Evolutionary conservation across 35 echinoderm and acorn worm genomes (phyloP), one percentile per base, ranked within the genome.

Genomic region (Eucidaris tribuloides): DNA sequence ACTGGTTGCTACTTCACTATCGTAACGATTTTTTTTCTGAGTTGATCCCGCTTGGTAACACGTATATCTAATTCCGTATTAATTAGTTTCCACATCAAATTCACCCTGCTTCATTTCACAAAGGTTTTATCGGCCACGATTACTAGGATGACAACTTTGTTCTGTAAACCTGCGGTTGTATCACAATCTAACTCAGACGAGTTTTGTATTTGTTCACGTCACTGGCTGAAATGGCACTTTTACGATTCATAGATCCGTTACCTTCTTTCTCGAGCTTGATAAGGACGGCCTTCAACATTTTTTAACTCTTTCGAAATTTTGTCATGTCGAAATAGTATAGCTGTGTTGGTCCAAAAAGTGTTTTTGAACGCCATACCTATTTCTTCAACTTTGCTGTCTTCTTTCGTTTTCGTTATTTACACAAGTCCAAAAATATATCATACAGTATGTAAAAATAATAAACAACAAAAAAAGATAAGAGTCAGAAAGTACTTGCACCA

Each of bases 111-210:
- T 87, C 84, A 87, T 87, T 3, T 58, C 30, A 79, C 72, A 42
- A 5, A 87, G 55, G 37, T 87, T 63, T 42, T 79, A 33, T 14
- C 71, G 71, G 18, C 71, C 84, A 44, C 46, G 83, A 77, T 61
- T 70, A 87, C 64, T n/a, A 64, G 71, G 2, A 87, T n/a, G 46
- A 79, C 78, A 13, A 86, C 83, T 77, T 58, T 76, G 42, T 86
- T 86, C 42, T 86, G 83, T 31, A 86, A 46, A 28, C 84, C 84
- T 20, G 19, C 15, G 44, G 71, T 71, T 23, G 71, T 62, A 29
- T 28, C 46, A 3, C 44, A 31, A 36, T 87, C 76, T 55, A 87
- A n/a, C 5, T 29, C 56, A 19, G 34, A 20, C 2, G 84, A 87
- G 14, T 32, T 52, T 34, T 42, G 41, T 5, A 84, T n/a, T n/a